Percentiles rank a stretch among this genome's conserved stretches.
phyloP scores from a whole-genome alignment of 2,888 invertebrate genomes.

The Muscina levida region DNA sequence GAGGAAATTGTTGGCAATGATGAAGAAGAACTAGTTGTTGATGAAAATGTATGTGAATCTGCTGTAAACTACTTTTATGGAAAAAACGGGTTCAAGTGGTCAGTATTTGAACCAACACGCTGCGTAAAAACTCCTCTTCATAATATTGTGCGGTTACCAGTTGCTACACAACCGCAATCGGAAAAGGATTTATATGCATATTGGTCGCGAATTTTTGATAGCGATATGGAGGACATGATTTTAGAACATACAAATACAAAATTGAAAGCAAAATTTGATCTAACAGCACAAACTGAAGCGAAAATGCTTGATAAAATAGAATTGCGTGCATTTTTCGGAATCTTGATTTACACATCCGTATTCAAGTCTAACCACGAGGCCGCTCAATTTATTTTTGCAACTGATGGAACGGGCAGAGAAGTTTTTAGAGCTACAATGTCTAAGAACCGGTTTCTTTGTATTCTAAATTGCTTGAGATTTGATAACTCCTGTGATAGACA shows the following conservation, averaged over 20 bases:
- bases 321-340: conserved; percentile 45
- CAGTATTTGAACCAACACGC: no score
- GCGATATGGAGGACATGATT: no score
- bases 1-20: conserved; percentile 44
- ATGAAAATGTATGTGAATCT: conserved; percentile 32
- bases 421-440: conserved; percentile 49
- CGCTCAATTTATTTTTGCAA: conserved; percentile 15
- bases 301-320: no score
- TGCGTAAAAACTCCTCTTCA: no score
- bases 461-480: conserved; percentile 61
- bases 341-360: conserved; percentile 57
- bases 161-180: no score
- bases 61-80: conserved; percentile 29
- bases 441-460: conserved; percentile 14
- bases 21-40: conserved; percentile 42
- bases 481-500: conserved; percentile 24
- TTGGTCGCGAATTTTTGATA: no score
- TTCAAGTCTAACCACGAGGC: conserved; percentile 63
- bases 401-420: conserved; percentile 62
- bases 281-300: no score
- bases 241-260: no score
- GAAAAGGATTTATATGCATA: no score
- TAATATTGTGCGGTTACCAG: no score
- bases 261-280: no score
- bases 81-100: conserved; percentile 1